Evolutionary conservation across 2,888 invertebrate species (phyloP).

Genomic region (Cancer borealis): DNA sequence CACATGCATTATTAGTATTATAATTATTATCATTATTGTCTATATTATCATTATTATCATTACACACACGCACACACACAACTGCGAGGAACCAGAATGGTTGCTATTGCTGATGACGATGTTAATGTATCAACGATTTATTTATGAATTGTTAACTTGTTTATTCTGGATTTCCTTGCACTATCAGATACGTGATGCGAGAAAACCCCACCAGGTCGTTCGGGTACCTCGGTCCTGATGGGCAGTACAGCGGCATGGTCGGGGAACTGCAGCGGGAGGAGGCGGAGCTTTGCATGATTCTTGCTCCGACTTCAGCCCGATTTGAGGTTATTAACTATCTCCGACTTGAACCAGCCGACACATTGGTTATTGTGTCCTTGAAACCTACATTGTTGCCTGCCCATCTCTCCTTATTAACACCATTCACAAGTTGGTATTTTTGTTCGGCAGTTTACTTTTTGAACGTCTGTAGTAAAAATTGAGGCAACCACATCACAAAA

Average conservation of each 20-base stretch:
- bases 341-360: not conserved
- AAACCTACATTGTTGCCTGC: constrained; percentile 42
- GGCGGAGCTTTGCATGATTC: constrained; percentile 41
- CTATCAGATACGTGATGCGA: constrained; percentile 36
- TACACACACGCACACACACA: no score
- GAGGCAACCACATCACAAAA: no score
- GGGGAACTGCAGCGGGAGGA: constrained; percentile 60
- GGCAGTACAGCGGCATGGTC: constrained; percentile 52
- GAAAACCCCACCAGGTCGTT: constrained; percentile 45
- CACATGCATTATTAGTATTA: no score
- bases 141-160: no score
- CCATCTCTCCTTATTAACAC: constrained; percentile 2
- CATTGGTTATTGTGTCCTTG: constrained; percentile 43
- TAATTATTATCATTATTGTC: no score
- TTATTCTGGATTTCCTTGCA: not conserved
- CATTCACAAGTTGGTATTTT: constrained; percentile 31
- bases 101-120: no score
- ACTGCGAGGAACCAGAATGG: no score
- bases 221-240: constrained; percentile 14
- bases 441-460: not conserved
- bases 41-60: no score
- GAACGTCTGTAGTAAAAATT: no score
- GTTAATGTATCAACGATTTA: no score
- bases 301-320: constrained; percentile 17
- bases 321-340: constrained; percentile 46